Base-by-base conservation (phyloP, 2,888 invertebrate species). In the Caenorhabditis virilis region DNA sequence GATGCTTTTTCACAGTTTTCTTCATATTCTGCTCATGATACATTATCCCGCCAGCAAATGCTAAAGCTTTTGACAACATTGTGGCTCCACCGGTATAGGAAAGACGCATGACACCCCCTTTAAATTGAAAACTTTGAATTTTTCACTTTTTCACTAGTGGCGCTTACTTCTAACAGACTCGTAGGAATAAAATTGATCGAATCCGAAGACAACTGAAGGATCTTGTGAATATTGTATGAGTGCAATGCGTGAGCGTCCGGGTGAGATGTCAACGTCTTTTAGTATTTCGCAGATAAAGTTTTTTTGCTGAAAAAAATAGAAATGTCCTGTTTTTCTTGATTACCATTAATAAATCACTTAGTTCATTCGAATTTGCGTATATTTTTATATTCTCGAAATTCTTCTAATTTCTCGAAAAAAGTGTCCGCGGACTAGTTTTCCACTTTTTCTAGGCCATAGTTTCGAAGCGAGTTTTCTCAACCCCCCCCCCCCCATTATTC, bases 11-110 rank as follows among this genome's bases (percentile, higher is more conserved):
- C 16, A 56, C 56, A 13, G 59, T 64, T 15, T 70, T 63, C 57
- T 77, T 76, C 72, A 78, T 49, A 61, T 78, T 79, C 56, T 80
- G 79, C 45, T 81, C 80, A 39, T 79, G 77, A 45, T 76, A 78
- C 35, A 81, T 66, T 2, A 81, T 51, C 18, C 80, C 80, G 7
- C 78, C 78, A 15, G 77, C 76, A 36, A 81, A 82, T 6, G 70
- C 64, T 13, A 82, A 66, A 0, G 82, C 82, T 59, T 79, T 79
- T 2, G 79, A 78, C 3, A 82, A 62, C 62, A 73, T 78, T 2
- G 82, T 81, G 4, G 80, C 63, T 2, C 80, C 79, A n/a, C 82
- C 82, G 20, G 74, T 65, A 58, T 81, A 82, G 1, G 78, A 76
- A 55, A 81, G 73, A 45, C 78, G 59, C 47, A 73, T 55, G 0